Base-by-base conservation (phyloP, 2,888 invertebrate species). In the Nomada fucata region DNA sequence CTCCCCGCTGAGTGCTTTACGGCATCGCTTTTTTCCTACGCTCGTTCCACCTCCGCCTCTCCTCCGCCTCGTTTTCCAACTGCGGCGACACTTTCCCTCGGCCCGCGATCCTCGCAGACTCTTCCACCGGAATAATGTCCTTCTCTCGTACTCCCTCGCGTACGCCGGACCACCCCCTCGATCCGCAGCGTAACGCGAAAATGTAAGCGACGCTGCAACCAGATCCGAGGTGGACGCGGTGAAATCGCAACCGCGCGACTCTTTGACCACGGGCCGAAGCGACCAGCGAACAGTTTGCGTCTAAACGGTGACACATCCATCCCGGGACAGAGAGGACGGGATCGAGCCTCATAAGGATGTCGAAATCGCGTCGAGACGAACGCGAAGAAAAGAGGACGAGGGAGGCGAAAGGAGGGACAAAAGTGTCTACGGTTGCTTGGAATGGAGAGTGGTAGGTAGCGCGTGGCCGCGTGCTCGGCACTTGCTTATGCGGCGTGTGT, bases 1-100 rank as follows among this genome's bases (percentile, higher is more conserved):
- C 91, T 89, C 90, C 90, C 90, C 85, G 92, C 91, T 93, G 93
- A 93, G 93, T 93, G 93, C 92, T 93, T 93, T 93, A 93, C 91
- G 91, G 92, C 92, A 92, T 92, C 91, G 87, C 90, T 91, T 91
- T 92, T 92, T 88, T 85, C 86, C 78, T 82, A 69, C 86, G 73
- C 82, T 82, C 70, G 78, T 78, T 79, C 73, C 77, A 72, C 72
- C 70, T 59, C 70, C 82, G 23, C 73, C 64, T 72, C 63, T 64
- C 76, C 42, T 29, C 72, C 73, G 26, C 26, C 26, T 18, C 47
- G n/a, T 63, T 44, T 50, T 52, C 77, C 44, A 29, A 53, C 52
- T 15, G n/a, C 60, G 47, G 7, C 76, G 42, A 44, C 76, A 20
- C 55, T 23, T 47, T 61, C 75, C 50, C 67, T 26, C 20, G 42